phyloP scores from a whole-genome alignment of 2,113 vertebrate genomes.

The Athene noctua region DNA sequence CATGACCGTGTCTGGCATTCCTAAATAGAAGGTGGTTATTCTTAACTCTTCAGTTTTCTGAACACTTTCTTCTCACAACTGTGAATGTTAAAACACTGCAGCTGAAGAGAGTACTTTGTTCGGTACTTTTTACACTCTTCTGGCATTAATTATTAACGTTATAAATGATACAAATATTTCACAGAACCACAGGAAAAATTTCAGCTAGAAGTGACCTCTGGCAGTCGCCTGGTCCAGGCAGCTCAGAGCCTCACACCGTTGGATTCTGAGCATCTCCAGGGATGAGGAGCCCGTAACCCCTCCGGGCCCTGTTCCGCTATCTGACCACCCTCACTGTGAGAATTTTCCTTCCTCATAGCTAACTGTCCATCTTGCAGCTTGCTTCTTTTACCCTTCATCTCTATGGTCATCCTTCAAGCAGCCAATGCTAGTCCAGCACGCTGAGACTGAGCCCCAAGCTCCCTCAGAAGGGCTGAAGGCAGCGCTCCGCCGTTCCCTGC shows the following conservation, averaged over 20 bases:
- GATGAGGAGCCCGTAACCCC: accelerated
- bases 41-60: background rate
- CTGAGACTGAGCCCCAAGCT: background rate
- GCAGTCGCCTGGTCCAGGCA: background rate
- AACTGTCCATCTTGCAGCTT: background rate
- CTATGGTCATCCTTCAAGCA: accelerated
- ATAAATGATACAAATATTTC: background rate
- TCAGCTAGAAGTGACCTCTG: background rate
- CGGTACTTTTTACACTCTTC: too few species aligned
- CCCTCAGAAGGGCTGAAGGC: background rate
- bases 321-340: conserved; percentile 48
- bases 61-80: background rate
- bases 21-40: background rate
- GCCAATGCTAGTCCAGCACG: background rate
- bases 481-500: background rate
- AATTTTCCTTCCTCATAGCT: background rate
- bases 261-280: background rate
- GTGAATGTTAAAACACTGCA: background rate
- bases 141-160: accelerated
- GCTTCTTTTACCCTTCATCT: background rate
- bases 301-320: background rate
- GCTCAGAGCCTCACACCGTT: accelerated
- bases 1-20: background rate
- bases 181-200: background rate
- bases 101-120: background rate